A percentile compares a stretch with the other conserved stretches of the same genome.
phyloP scores from a whole-genome alignment of 2,888 invertebrate genomes.

The Heteromyza rotundicornis region DNA sequence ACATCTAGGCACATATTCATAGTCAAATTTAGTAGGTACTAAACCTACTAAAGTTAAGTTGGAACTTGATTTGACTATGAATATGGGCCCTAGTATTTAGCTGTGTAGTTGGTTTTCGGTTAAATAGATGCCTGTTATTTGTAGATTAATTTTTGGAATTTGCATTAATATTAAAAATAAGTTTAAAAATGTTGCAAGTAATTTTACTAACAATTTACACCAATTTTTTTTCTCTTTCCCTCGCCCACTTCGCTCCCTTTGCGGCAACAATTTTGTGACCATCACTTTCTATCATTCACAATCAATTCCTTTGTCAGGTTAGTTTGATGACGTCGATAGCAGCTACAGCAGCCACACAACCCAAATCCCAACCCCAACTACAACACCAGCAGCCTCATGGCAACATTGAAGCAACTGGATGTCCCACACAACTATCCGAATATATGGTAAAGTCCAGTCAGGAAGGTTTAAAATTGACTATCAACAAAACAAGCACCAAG shows the following conservation, averaged over 20 bases:
- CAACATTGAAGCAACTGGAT: constrained; percentile 34
- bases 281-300: constrained; percentile 36
- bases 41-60: too few species aligned
- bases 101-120: too few species aligned
- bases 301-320: constrained; percentile 61
- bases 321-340: constrained; percentile 60
- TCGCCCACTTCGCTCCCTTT: constrained; percentile 10
- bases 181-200: constrained; percentile 14
- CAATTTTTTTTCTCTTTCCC: background rate
- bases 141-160: too few species aligned
- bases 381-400: constrained; percentile 30
- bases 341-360: constrained; percentile 38
- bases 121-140: too few species aligned
- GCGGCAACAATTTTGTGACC: constrained; percentile 23
- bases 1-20: too few species aligned
- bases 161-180: background rate
- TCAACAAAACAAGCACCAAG: constrained; percentile 82
- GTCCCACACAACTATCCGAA: constrained; percentile 65
- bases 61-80: too few species aligned
- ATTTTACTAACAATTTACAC: background rate
- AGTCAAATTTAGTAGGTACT: too few species aligned
- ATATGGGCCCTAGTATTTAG: too few species aligned
- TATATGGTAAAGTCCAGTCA: constrained; percentile 87
- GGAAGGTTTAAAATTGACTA: constrained; percentile 89
- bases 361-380: constrained; percentile 4